phyloP scores from a whole-genome alignment of 2,113 vertebrate genomes.

The Aegithalos caudatus region DNA sequence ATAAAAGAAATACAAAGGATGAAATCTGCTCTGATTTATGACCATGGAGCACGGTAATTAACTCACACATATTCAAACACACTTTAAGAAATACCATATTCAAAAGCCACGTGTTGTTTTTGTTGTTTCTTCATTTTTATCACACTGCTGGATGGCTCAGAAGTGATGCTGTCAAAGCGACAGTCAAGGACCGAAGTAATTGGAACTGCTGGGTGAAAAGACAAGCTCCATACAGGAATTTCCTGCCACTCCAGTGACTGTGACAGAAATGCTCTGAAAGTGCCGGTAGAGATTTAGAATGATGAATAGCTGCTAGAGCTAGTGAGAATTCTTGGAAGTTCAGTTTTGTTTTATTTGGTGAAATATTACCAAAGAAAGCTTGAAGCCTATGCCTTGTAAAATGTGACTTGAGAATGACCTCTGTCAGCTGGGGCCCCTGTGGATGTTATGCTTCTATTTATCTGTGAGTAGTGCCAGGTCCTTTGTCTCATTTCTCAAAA shows the following conservation, averaged over 20 bases:
- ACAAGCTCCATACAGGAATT: conserved; percentile 55
- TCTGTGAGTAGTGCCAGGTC: conserved; percentile 5
- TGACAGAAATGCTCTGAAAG: conserved; percentile 58
- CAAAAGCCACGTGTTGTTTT: conserved; percentile 8
- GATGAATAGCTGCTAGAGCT: conserved; percentile 57
- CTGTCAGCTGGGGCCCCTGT: conserved; percentile 6
- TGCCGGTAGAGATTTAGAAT: conserved; percentile 57
- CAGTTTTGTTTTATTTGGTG: conserved; percentile 51
- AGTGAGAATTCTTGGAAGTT: conserved; percentile 50
- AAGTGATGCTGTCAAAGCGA: conserved; percentile 57
- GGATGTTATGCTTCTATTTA: conserved; percentile 33
- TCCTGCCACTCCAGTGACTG: conserved; percentile 49
- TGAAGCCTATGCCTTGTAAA: conserved; percentile 43
- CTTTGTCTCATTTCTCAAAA: conserved; percentile 44
- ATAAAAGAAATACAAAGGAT: conserved; percentile 41
- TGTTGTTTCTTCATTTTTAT: conserved; percentile 58
- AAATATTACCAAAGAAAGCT: conserved; percentile 54
- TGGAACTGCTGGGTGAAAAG: conserved; percentile 67
- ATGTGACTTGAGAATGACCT: conserved; percentile 33
- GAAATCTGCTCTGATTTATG: background rate
- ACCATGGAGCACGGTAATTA: conserved; percentile 36
- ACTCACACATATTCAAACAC: conserved; percentile 14
- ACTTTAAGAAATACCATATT: conserved; percentile 16
- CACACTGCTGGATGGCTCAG: conserved; percentile 21
- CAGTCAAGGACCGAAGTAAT: conserved; percentile 62